A percentile compares a stretch with the other conserved stretches of the same genome.
These are phyloP conservation scores for Neoarius graeffei DNA, from an alignment of 2,113 vertebrate species.

Conservation along the genomic window DNA sequence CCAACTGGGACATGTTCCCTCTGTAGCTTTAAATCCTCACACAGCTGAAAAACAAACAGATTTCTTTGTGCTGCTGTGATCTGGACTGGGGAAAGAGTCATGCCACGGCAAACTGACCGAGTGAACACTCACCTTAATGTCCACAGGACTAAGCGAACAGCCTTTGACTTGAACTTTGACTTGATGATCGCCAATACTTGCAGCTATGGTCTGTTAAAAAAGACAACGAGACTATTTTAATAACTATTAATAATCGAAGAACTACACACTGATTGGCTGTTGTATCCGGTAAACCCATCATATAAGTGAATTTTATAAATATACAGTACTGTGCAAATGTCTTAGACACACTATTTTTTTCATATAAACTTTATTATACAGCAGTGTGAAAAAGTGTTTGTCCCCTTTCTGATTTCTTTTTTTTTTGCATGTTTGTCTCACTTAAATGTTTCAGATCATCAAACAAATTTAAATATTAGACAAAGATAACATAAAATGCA, in stretches of 20 bases:
- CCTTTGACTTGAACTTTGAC: constrained; percentile 91
- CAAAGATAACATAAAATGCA: too few relatives aligned
- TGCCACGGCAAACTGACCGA: neutral
- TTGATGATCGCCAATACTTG: constrained; percentile 71
- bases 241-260: neutral
- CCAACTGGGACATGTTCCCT: constrained; percentile 84
- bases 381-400: too few relatives aligned
- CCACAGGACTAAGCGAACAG: constrained; percentile 87
- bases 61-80: neutral
- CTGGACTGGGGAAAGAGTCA: neutral
- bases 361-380: too few relatives aligned
- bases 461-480: too few relatives aligned
- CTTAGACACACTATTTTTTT: too few relatives aligned
- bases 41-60: constrained; percentile 72
- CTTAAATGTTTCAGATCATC: too few relatives aligned
- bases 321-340: too few relatives aligned
- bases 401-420: too few relatives aligned
- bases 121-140: constrained; percentile 78
- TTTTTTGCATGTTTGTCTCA: too few relatives aligned
- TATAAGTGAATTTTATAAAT: neutral
- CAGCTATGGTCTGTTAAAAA: constrained; percentile 71
- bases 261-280: neutral
- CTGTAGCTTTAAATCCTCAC: constrained; percentile 79
- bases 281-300: neutral
- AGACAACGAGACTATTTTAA: neutral